A percentile compares a stretch with the other conserved stretches of the same genome.
Evolutionary conservation across 2,797 vertebrate species (phyloP).

Genomic region (Bradypodion ventrale): DNA sequence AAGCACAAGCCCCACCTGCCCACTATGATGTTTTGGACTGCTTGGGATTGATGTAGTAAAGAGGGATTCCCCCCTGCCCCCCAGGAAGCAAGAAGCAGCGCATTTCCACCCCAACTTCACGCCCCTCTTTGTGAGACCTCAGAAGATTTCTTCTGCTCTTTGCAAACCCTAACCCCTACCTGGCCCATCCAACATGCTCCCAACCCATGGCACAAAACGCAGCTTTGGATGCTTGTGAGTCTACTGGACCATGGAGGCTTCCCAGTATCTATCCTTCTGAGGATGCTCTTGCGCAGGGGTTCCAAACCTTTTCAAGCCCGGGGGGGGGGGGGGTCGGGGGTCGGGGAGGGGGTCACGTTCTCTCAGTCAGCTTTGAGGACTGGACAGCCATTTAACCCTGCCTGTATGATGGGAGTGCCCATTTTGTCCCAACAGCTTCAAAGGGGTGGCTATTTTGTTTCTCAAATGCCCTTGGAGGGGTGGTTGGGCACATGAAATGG

Average conservation of each 20-base stretch:
- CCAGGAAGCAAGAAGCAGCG: conserved; percentile 66
- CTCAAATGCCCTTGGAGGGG: too few relatives aligned
- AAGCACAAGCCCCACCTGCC: conserved; percentile 27
- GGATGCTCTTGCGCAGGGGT: too few relatives aligned
- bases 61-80: not conserved
- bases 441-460: too few relatives aligned
- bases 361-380: too few relatives aligned
- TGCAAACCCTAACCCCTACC: not conserved
- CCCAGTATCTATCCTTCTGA: not conserved
- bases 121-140: conserved; percentile 56
- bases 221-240: not conserved
- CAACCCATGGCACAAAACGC: too few relatives aligned
- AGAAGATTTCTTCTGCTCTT: conserved; percentile 55
- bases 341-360: too few relatives aligned
- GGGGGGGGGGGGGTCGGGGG: too few relatives aligned
- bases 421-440: too few relatives aligned
- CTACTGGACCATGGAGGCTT: not conserved
- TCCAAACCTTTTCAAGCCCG: too few relatives aligned
- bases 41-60: conserved; percentile 36
- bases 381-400: too few relatives aligned
- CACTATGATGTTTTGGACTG: not conserved
- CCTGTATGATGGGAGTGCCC: too few relatives aligned
- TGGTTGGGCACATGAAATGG: too few relatives aligned
- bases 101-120: conserved; percentile 58
- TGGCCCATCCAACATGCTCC: not conserved